These are phyloP conservation scores for Lithophane ornitopus DNA, from an alignment of 2,888 invertebrate species.

Conservation along the genomic window DNA sequence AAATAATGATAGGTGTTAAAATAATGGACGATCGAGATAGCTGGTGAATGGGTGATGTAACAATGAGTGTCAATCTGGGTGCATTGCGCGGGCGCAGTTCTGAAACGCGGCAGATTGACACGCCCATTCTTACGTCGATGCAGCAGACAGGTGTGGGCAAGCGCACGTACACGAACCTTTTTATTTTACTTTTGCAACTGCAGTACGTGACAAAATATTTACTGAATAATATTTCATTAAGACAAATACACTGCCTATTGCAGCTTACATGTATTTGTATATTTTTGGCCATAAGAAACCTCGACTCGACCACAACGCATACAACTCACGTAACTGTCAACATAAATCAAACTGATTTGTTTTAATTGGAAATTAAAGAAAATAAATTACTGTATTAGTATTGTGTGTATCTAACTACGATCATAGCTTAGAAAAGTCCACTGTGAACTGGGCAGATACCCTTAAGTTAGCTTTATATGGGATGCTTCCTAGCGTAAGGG, in stretches of 20 bases:
- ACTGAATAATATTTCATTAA: conserved; percentile 34
- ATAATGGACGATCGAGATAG: conserved; percentile 73
- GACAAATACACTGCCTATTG: conserved; percentile 7
- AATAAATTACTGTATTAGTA: conserved; percentile 22
- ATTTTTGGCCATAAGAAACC: conserved; percentile 20
- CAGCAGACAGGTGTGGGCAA: conserved; percentile 68
- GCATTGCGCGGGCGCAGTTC: conserved; percentile 58
- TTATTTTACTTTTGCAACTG: conserved; percentile 57
- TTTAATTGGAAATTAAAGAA: conserved; percentile 41
- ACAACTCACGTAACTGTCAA: conserved; percentile 8
- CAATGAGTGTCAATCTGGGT: conserved; percentile 71
- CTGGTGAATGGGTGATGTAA: conserved; percentile 81
- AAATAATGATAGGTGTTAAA: conserved; percentile 77
- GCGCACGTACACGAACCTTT: conserved; percentile 50
- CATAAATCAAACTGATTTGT: conserved; percentile 16
- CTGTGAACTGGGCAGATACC: conserved; percentile 32
- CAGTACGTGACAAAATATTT: conserved; percentile 54
- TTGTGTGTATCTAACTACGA: background rate
- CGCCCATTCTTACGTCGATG: conserved; percentile 66
- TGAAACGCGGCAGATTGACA: conserved; percentile 51
- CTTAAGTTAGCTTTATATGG: conserved; percentile 51
- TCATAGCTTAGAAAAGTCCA: conserved; percentile 18
- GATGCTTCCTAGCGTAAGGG: conserved; percentile 25
- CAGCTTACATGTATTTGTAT: background rate
- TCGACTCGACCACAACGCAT: conserved; percentile 1